These are phyloP conservation scores for Oophaga pumilio DNA, from an alignment of 2,113 vertebrate genomes.

Conservation along the genomic window DNA sequence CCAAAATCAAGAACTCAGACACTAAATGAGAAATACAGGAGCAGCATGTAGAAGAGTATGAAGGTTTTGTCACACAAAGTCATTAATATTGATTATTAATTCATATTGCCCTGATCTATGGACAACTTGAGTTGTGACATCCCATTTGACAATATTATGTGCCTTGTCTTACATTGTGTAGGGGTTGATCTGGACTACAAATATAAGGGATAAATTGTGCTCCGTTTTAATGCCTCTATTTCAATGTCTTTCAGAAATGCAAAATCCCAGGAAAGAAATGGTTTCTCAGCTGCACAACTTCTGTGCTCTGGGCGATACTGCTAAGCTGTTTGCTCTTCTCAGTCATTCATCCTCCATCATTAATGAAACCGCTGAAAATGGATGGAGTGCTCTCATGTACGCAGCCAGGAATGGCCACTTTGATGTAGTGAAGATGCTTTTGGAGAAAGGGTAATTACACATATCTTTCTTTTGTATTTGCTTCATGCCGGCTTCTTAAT, in stretches of 20 bases:
- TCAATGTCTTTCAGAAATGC: constrained; percentile 65
- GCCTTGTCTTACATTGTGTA: background rate
- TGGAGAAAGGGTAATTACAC: constrained; percentile 80
- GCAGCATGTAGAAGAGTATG: background rate
- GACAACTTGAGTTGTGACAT: background rate
- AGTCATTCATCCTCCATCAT: constrained; percentile 71
- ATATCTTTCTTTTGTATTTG: constrained; percentile 24
- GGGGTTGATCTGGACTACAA: background rate
- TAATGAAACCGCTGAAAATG: constrained; percentile 74
- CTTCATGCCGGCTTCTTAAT: background rate
- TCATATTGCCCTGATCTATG: background rate
- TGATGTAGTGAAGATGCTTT: constrained; percentile 72
- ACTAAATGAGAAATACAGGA: background rate
- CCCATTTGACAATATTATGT: background rate
- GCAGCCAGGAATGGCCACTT: constrained; percentile 85
- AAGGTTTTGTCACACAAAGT: background rate
- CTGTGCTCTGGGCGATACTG: constrained; percentile 79
- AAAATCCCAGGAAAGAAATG: constrained; percentile 68
- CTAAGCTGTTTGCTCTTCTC: constrained; percentile 72
- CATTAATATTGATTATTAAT: background rate
- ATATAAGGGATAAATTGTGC: background rate
- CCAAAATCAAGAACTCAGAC: too few relatives aligned
- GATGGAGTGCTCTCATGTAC: constrained; percentile 93
- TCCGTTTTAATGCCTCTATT: background rate
- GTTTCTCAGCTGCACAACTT: constrained; percentile 75